Evolutionary conservation across 2,888 invertebrate species (phyloP).

Genomic region (Capitulum mitella): DNA sequence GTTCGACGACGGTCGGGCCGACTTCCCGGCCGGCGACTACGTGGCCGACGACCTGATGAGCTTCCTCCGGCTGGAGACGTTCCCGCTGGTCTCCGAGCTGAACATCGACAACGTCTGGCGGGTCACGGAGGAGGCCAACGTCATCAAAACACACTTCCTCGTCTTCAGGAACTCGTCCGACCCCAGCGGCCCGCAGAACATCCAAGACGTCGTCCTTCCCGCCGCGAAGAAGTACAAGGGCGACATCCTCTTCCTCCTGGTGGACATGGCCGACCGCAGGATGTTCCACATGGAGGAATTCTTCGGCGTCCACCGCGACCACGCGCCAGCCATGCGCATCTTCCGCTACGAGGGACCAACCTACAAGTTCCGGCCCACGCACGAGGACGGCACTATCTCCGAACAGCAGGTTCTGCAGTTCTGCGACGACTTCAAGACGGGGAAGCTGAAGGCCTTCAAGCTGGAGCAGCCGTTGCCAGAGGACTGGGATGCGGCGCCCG

Average conservation of each 20-base stretch:
- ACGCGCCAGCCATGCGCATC: slow-evolving; percentile 19
- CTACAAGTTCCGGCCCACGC: slow-evolving; percentile 6
- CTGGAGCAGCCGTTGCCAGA: slow-evolving; percentile 2
- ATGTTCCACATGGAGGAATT: slow-evolving; percentile 27
- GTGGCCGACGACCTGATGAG: background rate
- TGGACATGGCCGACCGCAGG: slow-evolving; percentile 20
- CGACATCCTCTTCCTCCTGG: slow-evolving; percentile 10
- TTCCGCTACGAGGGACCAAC: slow-evolving; percentile 20
- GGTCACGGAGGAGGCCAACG: background rate
- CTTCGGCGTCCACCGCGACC: slow-evolving; percentile 24
- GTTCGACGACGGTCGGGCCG: slow-evolving; percentile 19
- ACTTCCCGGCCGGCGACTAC: background rate
- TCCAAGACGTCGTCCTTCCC: background rate
- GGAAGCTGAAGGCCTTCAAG: slow-evolving; percentile 19
- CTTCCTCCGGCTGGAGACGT: background rate
- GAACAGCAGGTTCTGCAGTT: background rate
- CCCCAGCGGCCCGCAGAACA: background rate
- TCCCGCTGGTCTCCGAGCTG: background rate
- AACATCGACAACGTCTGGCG: slow-evolving; percentile 17
- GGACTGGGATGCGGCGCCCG: slow-evolving; percentile 25
- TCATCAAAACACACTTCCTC: slow-evolving; percentile 11
- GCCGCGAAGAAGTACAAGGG: slow-evolving; percentile 4
- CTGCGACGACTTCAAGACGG: slow-evolving; percentile 11
- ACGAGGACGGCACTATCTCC: slow-evolving; percentile 7
- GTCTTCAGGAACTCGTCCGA: background rate